Conservation (phyloP, 1,140 invertebrate species). For the Macrobrachium rosenbergii region DNA sequence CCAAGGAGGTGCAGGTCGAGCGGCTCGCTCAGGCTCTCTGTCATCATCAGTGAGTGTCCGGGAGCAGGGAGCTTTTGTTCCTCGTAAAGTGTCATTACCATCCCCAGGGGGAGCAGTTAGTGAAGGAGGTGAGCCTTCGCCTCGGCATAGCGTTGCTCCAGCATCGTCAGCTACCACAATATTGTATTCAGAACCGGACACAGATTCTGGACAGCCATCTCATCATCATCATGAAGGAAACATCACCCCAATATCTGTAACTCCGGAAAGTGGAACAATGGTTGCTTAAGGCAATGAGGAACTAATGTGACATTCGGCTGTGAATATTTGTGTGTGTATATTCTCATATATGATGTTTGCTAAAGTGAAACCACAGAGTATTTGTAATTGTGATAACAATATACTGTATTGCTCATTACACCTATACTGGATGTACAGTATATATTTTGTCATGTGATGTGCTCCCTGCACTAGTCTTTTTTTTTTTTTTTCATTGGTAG, state of each 20-base stretch:
- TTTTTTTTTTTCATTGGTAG: background rate
- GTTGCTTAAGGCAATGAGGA: slow-evolving; percentile 36
- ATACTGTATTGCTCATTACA: slow-evolving; percentile 51
- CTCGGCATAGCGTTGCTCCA: slow-evolving; percentile 53
- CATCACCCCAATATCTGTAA: background rate
- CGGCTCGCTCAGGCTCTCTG: slow-evolving; percentile 46
- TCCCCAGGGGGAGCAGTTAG: slow-evolving; percentile 49
- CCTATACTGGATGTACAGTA: slow-evolving; percentile 16
- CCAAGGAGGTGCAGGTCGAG: slow-evolving; percentile 25
- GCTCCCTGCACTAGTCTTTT: slow-evolving; percentile 5
- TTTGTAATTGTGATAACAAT: slow-evolving; percentile 57
- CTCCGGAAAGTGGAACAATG: slow-evolving; percentile 35
- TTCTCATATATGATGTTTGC: slow-evolving; percentile 37
- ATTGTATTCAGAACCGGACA: slow-evolving; percentile 58
- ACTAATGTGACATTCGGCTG: slow-evolving; percentile 36
- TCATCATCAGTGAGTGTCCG: slow-evolving; percentile 38
- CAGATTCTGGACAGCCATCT: slow-evolving; percentile 39
- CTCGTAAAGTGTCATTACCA: slow-evolving; percentile 54
- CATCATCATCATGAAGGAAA: slow-evolving; percentile 37
- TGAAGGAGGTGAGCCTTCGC: slow-evolving; percentile 57
- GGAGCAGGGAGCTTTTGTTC: slow-evolving; percentile 47
- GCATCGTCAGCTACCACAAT: slow-evolving; percentile 57
- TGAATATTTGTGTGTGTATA: slow-evolving; percentile 33
- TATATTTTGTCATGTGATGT: slow-evolving; percentile 2
- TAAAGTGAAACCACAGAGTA: slow-evolving; percentile 51